Evolutionary conservation across 2,797 vertebrate genomes (phyloP).

Genomic region (Ptychadena robeensis): DNA sequence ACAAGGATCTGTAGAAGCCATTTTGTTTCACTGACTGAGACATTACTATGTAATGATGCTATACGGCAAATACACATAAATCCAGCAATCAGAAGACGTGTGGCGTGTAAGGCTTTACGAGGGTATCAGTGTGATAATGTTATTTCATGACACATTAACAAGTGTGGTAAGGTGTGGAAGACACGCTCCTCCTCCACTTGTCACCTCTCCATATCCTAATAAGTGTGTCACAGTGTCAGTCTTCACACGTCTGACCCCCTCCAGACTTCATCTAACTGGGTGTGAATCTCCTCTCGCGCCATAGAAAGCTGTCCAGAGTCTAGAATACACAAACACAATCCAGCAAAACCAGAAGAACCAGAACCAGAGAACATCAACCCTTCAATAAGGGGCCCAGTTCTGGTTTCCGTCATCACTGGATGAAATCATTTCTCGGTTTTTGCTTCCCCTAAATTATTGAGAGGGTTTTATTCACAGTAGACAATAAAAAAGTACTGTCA

Average conservation of each 20-base stretch:
- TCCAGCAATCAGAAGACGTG: background rate
- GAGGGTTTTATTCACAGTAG: no score
- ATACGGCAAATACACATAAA: background rate
- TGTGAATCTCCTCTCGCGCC: background rate
- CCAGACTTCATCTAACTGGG: background rate
- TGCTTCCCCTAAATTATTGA: no score
- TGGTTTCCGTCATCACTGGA: no score
- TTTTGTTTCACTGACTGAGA: no score
- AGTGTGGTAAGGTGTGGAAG: background rate
- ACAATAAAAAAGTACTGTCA: no score
- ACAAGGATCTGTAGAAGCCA: no score
- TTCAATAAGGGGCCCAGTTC: no score
- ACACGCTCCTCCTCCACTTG: background rate
- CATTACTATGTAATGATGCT: background rate
- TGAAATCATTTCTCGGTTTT: no score
- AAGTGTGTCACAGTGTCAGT: conserved; percentile 25
- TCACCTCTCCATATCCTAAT: background rate
- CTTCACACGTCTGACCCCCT: background rate
- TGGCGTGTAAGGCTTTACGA: background rate
- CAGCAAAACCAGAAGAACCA: background rate
- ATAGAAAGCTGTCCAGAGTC: background rate
- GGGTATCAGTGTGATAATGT: background rate
- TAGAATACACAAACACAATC: background rate
- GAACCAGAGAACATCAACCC: no score
- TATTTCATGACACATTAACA: background rate